A percentile compares a stretch with the other conserved stretches of the same genome.
phyloP scores from a whole-genome alignment of 2,888 invertebrate species.

The Latrodectus hesperus region DNA sequence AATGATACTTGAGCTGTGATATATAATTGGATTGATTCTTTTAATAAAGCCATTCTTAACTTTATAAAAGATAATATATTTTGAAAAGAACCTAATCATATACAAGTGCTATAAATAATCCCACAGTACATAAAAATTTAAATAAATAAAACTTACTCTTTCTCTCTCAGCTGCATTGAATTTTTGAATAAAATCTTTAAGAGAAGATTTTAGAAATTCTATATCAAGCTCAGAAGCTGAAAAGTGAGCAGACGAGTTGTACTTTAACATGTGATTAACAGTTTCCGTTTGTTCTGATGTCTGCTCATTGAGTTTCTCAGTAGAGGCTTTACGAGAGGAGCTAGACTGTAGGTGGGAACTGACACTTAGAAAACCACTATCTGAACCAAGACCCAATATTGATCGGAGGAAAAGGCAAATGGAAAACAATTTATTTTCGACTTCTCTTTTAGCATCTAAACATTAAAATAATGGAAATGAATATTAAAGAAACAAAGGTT shows the following conservation, averaged over 20 bases:
- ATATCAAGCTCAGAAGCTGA: constrained; percentile 89
- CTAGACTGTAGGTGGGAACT: constrained; percentile 76
- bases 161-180: constrained; percentile 94
- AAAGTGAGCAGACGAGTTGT: constrained; percentile 16
- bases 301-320: constrained; percentile 72
- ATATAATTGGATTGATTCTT: too few relatives aligned
- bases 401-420: constrained; percentile 84
- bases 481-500: background rate
- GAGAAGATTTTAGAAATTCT: constrained; percentile 90
- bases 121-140: too few relatives aligned
- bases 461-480: background rate
- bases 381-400: constrained; percentile 50
- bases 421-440: constrained; percentile 89
- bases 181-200: constrained; percentile 92
- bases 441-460: constrained; percentile 82
- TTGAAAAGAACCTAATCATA: too few relatives aligned
- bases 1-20: too few relatives aligned
- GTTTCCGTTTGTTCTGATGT: background rate
- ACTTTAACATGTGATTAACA: background rate
- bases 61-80: too few relatives aligned
- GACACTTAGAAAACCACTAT: constrained; percentile 88
- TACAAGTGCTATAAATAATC: too few relatives aligned
- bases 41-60: too few relatives aligned
- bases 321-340: constrained; percentile 71
- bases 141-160: constrained; percentile 79